A percentile compares a stretch with the other conserved stretches of the same genome.
These are phyloP conservation scores for Esox masquinongy DNA, from an alignment of 2,797 vertebrate species.

Conservation along the genomic window DNA sequence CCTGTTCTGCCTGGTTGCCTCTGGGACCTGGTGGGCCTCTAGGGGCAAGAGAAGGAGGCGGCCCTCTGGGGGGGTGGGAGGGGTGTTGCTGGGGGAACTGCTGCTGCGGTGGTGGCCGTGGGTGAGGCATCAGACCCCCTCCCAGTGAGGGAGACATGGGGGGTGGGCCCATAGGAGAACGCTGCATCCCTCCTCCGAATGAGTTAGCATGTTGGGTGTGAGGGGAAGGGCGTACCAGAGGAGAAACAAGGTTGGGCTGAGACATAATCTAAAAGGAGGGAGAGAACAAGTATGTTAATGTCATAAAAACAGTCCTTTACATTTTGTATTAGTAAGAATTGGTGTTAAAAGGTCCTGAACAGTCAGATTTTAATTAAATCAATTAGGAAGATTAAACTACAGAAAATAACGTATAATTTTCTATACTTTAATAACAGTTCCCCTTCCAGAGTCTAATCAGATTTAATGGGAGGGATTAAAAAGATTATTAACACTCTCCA, in stretches of 20 bases:
- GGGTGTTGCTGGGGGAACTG: slow-evolving; percentile 79
- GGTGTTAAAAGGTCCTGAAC: too few relatives aligned
- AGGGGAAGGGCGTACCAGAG: slow-evolving; percentile 87
- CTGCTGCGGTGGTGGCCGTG: slow-evolving; percentile 84
- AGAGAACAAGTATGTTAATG: not conserved
- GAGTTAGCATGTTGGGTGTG: slow-evolving; percentile 90
- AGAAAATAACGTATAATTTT: too few relatives aligned
- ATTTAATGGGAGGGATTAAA: too few relatives aligned
- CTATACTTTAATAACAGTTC: too few relatives aligned
- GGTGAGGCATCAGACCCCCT: slow-evolving; percentile 92
- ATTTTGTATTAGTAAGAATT: not conserved
- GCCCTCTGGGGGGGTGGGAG: slow-evolving; percentile 84
- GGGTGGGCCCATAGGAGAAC: slow-evolving; percentile 88
- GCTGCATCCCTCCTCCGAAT: slow-evolving; percentile 89
- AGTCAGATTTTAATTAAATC: too few relatives aligned
- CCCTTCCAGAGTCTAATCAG: too few relatives aligned
- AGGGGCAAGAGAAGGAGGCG: slow-evolving; percentile 81
- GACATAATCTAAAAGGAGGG: slow-evolving; percentile 85
- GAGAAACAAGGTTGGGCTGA: slow-evolving; percentile 94
- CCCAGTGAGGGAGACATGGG: slow-evolving; percentile 83
- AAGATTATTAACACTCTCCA: too few relatives aligned
- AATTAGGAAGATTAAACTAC: too few relatives aligned
- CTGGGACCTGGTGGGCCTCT: slow-evolving; percentile 74
- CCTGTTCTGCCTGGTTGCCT: slow-evolving; percentile 89
- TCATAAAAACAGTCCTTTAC: not conserved